Percentiles rank a stretch among this genome's conserved stretches.
Conservation (phyloP, 1,140 invertebrate species). For the Lepidurus packardi region DNA sequence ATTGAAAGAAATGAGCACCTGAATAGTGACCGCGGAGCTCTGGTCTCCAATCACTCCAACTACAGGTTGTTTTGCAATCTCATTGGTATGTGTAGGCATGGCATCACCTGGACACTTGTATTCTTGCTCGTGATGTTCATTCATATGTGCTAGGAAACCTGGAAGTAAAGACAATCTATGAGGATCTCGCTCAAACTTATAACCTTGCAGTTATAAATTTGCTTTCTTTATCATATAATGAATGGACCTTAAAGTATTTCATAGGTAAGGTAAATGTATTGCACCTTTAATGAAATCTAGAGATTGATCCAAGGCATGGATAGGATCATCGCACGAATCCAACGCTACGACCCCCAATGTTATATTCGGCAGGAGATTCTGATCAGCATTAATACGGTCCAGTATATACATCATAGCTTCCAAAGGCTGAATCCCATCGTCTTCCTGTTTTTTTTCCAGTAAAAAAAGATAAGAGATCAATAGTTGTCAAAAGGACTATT, state of each 20-base stretch:
- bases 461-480: not conserved
- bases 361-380: conserved; percentile 49
- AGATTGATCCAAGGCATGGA: conserved; percentile 50
- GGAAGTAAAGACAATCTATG: conserved; percentile 23
- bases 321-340: conserved; percentile 52
- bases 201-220: not conserved
- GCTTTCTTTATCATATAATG: not conserved
- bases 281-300: conserved; percentile 54
- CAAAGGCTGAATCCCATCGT: conserved; percentile 52
- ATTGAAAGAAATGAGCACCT: conserved; percentile 43
- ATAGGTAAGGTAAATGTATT: not conserved
- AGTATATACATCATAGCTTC: conserved; percentile 54
- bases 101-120: conserved; percentile 49
- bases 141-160: conserved; percentile 51
- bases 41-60: conserved; percentile 54
- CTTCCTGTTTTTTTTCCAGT: conserved; percentile 42
- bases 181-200: not conserved
- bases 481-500: not conserved
- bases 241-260: not conserved
- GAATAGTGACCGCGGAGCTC: conserved; percentile 53
- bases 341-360: conserved; percentile 49
- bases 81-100: conserved; percentile 43
- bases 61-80: conserved; percentile 44
- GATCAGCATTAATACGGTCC: conserved; percentile 50
- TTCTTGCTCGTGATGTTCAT: conserved; percentile 47